Evolutionary conservation across 2,797 vertebrate species (phyloP).

Genomic region (Brachyrhaphis roseni): DNA sequence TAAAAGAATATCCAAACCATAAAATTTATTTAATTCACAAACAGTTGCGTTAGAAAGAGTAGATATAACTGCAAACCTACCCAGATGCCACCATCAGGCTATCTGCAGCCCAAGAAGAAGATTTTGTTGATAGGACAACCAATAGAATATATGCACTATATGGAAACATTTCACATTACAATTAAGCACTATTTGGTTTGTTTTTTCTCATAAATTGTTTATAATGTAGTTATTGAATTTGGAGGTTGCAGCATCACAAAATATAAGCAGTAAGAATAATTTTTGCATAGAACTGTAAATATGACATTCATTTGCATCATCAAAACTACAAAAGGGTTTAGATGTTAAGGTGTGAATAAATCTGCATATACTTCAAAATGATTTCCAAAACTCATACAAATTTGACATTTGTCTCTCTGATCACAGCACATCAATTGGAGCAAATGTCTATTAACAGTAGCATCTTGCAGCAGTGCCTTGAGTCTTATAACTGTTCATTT

Average conservation of each 20-base stretch:
- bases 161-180: no score
- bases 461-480: neutral
- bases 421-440: constrained; percentile 16
- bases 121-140: neutral
- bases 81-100: neutral
- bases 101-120: neutral
- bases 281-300: neutral
- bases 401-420: constrained; percentile 1
- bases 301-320: constrained; percentile 1
- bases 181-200: no score
- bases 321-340: constrained; percentile 4
- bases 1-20: neutral
- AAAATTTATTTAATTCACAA: neutral
- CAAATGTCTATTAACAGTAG: neutral
- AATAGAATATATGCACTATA: neutral
- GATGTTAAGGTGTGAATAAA: neutral
- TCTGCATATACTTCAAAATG: neutral
- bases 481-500: neutral
- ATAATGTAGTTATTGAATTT: neutral
- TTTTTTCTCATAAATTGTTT: no score
- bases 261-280: neutral
- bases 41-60: neutral
- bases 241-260: neutral
- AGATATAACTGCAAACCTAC: neutral
- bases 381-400: neutral